These are phyloP conservation scores for Myotis vivesi DNA, from an alignment of 2,797 vertebrate genomes.

Conservation along the genomic window DNA sequence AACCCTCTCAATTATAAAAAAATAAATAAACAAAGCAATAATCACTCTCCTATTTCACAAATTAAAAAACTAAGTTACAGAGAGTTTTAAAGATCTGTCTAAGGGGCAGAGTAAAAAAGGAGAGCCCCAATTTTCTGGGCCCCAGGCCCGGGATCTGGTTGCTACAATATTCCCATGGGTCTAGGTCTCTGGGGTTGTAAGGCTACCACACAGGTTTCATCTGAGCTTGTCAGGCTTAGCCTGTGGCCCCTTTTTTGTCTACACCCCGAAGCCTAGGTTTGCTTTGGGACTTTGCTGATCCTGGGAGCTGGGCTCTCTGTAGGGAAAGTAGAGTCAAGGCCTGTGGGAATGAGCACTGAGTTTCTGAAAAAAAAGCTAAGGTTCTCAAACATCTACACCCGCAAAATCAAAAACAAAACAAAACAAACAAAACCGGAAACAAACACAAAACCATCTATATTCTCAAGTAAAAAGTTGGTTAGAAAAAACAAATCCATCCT, in stretches of 20 bases:
- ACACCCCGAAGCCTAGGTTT: not conserved
- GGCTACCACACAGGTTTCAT: too few relatives aligned
- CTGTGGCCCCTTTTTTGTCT: not conserved
- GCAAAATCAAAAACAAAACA: not conserved
- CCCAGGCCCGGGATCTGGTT: not conserved
- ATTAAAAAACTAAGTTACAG: not conserved
- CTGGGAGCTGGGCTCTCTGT: not conserved
- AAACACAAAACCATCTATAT: not conserved
- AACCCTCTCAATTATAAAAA: not conserved
- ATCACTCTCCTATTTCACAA: not conserved
- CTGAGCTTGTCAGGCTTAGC: not conserved
- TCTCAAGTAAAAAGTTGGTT: not conserved
- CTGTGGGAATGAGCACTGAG: not conserved
- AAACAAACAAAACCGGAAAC: not conserved
- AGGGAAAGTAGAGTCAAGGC: not conserved
- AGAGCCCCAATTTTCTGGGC: not conserved
- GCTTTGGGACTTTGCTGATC: not conserved
- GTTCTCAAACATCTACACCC: not conserved
- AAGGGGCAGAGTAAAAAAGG: not conserved
- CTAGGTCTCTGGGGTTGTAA: not conserved
- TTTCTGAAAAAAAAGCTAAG: not conserved
- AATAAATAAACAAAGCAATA: not conserved
- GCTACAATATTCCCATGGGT: not conserved
- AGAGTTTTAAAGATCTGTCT: not conserved
- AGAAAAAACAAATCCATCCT: not conserved